phyloP scores from a whole-genome alignment of 2,888 invertebrate species.

The Steromphala cineraria region DNA sequence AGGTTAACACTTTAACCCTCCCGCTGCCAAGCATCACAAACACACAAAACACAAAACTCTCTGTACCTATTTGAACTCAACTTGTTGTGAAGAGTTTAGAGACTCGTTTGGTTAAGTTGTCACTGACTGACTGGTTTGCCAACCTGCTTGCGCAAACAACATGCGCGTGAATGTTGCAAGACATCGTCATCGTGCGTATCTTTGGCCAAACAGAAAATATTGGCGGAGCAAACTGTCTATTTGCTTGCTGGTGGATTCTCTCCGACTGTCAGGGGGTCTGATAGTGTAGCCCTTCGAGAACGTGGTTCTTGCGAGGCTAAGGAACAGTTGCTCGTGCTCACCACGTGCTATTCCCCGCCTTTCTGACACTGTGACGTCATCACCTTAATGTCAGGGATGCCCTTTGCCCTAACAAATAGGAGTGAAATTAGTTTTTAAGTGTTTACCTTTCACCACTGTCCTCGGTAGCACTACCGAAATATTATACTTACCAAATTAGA shows the following conservation, averaged over 20 bases:
- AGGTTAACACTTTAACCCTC: background rate
- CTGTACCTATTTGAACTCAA: background rate
- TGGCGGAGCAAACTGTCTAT: background rate
- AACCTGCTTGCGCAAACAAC: constrained; percentile 14
- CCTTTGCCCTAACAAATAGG: background rate
- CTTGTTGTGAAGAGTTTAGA: background rate
- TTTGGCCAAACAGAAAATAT: constrained; percentile 13
- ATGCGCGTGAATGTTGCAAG: constrained; percentile 21
- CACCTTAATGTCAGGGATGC: constrained; percentile 3
- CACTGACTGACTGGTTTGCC: constrained; percentile 5
- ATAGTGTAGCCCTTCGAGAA: constrained; percentile 4
- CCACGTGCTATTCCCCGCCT: background rate
- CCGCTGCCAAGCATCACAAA: background rate
- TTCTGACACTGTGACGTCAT: constrained; percentile 16
- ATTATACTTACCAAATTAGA: no score
- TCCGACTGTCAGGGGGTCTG: background rate
- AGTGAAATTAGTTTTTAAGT: background rate
- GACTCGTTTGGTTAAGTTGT: constrained; percentile 9
- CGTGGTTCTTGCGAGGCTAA: background rate
- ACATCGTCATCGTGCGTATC: background rate
- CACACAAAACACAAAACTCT: background rate
- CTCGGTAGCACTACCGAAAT: background rate
- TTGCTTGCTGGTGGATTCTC: background rate
- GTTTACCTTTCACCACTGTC: background rate
- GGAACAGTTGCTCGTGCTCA: constrained; percentile 13